Evolutionary conservation across 2,888 invertebrate species (phyloP).

Genomic region (Nymphalis c-album): DNA sequence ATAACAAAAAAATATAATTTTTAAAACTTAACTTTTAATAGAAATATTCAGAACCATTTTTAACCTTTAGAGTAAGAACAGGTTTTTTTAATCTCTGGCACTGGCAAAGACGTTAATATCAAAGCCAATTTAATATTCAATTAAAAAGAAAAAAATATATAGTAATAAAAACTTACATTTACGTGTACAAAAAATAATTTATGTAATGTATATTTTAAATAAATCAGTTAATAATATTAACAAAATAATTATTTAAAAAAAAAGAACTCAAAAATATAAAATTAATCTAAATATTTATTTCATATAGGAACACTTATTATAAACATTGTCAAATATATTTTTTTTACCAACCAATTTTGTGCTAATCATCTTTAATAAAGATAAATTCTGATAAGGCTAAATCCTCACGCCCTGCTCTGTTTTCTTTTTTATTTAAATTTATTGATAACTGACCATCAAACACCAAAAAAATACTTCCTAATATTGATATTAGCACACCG

Average conservation of each 20-base stretch:
- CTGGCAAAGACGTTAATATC: no score
- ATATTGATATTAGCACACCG: constrained; percentile 3
- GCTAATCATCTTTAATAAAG: constrained; percentile 5
- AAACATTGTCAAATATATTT: constrained; percentile 19
- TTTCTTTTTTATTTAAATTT: background rate
- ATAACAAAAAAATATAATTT: no score
- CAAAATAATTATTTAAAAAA: constrained; percentile 1
- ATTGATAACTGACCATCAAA: background rate
- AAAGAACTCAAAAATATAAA: constrained; percentile 8
- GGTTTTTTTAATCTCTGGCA: no score
- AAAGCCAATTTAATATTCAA: no score
- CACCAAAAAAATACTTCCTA: background rate
- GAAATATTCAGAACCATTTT: no score
- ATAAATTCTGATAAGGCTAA: background rate
- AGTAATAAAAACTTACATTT: no score
- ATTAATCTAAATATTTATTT: constrained; percentile 29
- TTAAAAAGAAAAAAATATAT: no score
- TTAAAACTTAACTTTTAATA: no score
- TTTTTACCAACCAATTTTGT: constrained; percentile 21
- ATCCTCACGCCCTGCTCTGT: constrained; percentile 5
- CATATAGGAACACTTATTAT: constrained; percentile 28
- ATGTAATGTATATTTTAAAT: background rate
- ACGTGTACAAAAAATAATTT: no score
- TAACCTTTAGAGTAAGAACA: no score
- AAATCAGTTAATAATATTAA: background rate